Conservation (phyloP, 2,113 vertebrate species). For the Falco punctatus region DNA sequence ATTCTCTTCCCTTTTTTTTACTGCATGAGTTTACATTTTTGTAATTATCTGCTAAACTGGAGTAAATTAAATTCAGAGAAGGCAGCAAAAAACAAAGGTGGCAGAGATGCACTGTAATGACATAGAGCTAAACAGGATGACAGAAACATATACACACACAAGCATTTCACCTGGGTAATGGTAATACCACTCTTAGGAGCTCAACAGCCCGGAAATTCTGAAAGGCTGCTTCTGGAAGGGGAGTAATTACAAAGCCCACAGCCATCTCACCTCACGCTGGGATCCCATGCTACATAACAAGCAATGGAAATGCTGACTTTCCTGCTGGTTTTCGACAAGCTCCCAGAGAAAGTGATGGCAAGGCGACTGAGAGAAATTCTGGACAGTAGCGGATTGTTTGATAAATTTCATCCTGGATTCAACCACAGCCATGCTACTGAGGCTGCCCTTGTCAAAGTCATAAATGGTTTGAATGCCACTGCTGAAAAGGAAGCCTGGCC, state of each 20-base stretch:
- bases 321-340: constrained; percentile 44
- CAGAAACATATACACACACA: neutral
- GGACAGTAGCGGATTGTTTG: constrained; percentile 62
- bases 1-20: neutral
- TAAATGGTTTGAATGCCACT: constrained; percentile 43
- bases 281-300: neutral
- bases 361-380: constrained; percentile 20
- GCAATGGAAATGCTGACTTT: constrained; percentile 25
- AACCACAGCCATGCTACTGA: constrained; percentile 43
- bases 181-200: neutral
- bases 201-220: constrained; percentile 34
- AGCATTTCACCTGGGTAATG: constrained; percentile 35
- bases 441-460: constrained; percentile 65
- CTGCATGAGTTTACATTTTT: constrained; percentile 30
- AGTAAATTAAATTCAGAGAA: constrained; percentile 49
- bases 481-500: constrained; percentile 68
- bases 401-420: constrained; percentile 48
- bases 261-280: constrained; percentile 33
- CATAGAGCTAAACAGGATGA: neutral
- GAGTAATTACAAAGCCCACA: constrained; percentile 16
- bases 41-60: constrained; percentile 40
- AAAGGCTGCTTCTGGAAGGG: constrained; percentile 48
- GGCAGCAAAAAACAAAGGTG: constrained; percentile 7
- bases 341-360: constrained; percentile 47
- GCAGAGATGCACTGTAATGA: neutral